Conservation (phyloP, 2,888 invertebrate genomes). For the Crematogaster levior region DNA sequence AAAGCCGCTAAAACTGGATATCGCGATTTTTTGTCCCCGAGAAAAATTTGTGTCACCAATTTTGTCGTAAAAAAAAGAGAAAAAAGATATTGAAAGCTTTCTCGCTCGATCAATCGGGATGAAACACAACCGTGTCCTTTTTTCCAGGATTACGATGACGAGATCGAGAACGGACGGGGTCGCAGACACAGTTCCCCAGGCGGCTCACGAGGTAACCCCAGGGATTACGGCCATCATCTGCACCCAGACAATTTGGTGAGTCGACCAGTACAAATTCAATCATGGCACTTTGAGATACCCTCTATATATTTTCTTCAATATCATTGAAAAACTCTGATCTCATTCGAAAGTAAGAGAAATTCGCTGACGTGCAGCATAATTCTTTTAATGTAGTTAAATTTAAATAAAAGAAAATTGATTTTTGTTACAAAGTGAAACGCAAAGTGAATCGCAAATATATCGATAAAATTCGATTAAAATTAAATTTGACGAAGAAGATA, state of each 20-base stretch:
- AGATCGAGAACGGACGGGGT: constrained; percentile 88
- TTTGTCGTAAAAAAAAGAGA: constrained; percentile 6
- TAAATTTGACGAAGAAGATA: not conserved
- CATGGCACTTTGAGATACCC: constrained; percentile 25
- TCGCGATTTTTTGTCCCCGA: constrained; percentile 37
- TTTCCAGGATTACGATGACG: constrained; percentile 91
- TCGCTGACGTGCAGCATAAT: not conserved
- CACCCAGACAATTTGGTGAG: constrained; percentile 85
- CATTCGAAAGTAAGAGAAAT: not conserved
- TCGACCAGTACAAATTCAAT: constrained; percentile 54
- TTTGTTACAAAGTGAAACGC: not conserved
- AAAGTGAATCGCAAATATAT: not conserved
- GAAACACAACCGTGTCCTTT: constrained; percentile 57
- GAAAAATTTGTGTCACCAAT: not conserved
- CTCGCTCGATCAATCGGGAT: constrained; percentile 43
- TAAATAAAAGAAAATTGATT: not conserved
- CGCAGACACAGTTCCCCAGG: constrained; percentile 91
- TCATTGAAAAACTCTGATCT: constrained; percentile 21
- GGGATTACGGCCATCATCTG: constrained; percentile 81
- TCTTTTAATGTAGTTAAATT: not conserved
- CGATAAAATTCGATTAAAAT: too few species aligned
- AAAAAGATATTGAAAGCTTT: not conserved
- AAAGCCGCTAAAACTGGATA: constrained; percentile 49
- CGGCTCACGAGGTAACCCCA: constrained; percentile 89
- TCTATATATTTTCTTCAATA: constrained; percentile 2